These are phyloP conservation scores for Hirundichthys speculiger DNA, from an alignment of 2,113 vertebrate species.

Conservation along the genomic window DNA sequence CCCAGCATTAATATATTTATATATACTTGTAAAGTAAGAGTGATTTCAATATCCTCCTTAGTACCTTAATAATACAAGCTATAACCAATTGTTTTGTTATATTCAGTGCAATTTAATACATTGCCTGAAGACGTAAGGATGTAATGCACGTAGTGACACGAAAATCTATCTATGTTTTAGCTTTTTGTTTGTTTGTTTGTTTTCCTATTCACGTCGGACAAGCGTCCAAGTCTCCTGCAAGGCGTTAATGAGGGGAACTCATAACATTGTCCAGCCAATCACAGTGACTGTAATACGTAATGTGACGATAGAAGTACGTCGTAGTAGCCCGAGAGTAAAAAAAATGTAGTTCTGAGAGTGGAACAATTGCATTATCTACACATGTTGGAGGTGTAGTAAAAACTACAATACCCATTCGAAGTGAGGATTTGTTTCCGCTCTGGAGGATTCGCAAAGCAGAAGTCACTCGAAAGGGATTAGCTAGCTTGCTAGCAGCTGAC, in stretches of 20 bases:
- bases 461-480: constrained; percentile 76
- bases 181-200: no score
- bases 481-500: constrained; percentile 60
- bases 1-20: no score
- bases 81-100: no score
- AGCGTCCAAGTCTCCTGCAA: constrained; percentile 11
- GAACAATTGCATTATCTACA: fast-evolving
- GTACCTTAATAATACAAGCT: no score
- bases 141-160: no score
- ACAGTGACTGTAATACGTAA: background rate
- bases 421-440: constrained; percentile 8
- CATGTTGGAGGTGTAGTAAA: fast-evolving
- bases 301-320: constrained; percentile 12
- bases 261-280: fast-evolving
- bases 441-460: constrained; percentile 54
- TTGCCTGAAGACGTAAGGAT: no score
- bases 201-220: no score
- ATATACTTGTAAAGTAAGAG: no score
- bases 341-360: constrained; percentile 48
- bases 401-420: constrained; percentile 64
- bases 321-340: background rate
- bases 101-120: no score
- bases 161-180: no score
- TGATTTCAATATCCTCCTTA: no score
- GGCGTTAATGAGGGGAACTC: fast-evolving